Conservation (phyloP, 1,140 invertebrate species). For the Papilio aristodemus region DNA sequence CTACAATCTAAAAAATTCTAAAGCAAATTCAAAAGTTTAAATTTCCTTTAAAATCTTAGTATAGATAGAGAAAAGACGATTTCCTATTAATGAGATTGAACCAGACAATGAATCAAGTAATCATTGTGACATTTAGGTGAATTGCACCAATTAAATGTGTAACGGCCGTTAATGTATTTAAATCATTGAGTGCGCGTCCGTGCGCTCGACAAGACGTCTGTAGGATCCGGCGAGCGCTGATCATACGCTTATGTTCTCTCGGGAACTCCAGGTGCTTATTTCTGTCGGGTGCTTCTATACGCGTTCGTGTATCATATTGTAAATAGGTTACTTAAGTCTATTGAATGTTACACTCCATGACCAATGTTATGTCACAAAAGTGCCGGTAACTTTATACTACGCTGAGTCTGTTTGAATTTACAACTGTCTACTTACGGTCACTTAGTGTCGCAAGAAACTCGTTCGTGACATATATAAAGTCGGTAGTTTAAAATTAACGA, state of each 20-base stretch:
- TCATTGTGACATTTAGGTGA: not conserved
- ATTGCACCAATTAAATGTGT: not conserved
- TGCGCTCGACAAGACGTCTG: conserved; percentile 43
- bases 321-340: conserved; percentile 72
- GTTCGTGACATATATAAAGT: not conserved
- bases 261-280: conserved; percentile 78
- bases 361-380: conserved; percentile 33
- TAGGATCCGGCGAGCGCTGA: conserved; percentile 59
- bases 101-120: not conserved
- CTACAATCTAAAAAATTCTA: not conserved
- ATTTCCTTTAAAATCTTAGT: too few relatives aligned
- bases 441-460: not conserved
- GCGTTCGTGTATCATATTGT: conserved; percentile 74
- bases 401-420: conserved; percentile 20
- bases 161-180: conserved; percentile 5
- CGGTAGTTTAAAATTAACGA: not conserved
- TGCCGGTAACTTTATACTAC: conserved; percentile 17
- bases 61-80: too few relatives aligned
- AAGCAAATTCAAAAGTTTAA: too few relatives aligned
- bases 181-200: conserved; percentile 36
- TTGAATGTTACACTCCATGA: conserved; percentile 58
- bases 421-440: conserved; percentile 8
- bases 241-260: conserved; percentile 75
- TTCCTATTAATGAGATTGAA: too few relatives aligned
- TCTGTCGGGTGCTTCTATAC: conserved; percentile 78